phyloP scores from a whole-genome alignment of 2,888 invertebrate species.

The Suillia variegata region DNA sequence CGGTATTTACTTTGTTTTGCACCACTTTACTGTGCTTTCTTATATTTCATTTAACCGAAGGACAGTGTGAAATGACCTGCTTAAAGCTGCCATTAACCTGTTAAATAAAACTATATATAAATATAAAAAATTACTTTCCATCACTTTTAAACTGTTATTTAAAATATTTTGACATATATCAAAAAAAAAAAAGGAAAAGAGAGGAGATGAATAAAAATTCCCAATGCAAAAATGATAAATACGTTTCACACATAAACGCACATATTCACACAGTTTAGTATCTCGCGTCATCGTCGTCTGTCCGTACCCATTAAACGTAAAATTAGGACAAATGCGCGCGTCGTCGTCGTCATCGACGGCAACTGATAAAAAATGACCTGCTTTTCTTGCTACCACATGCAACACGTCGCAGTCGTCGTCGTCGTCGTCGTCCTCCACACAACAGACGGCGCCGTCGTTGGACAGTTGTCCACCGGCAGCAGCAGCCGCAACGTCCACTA shows the following conservation, averaged over 20 bases:
- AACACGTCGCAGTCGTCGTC: conserved; percentile 5
- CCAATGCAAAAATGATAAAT: neutral
- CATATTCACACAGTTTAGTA: conserved; percentile 4
- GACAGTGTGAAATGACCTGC: too few relatives aligned
- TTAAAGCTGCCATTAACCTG: too few relatives aligned
- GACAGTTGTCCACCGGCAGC: neutral
- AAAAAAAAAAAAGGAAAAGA: too few relatives aligned
- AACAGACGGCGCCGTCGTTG: neutral
- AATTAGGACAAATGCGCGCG: conserved; percentile 1
- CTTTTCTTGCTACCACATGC: conserved; percentile 5
- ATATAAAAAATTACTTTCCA: too few relatives aligned
- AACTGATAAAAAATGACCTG: conserved; percentile 20
- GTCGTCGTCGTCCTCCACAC: neutral
- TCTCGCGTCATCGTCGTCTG: too few relatives aligned
- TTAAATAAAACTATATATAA: too few relatives aligned
- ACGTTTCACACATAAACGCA: conserved; percentile 20
- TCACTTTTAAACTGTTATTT: too few relatives aligned
- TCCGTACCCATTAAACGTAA: neutral
- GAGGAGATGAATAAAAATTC: too few relatives aligned
- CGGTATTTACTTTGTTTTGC: too few relatives aligned
- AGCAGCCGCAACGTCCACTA: neutral
- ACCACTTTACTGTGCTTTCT: too few relatives aligned
- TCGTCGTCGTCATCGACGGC: neutral
- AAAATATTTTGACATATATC: too few relatives aligned
- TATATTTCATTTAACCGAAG: too few relatives aligned